Evolutionary conservation across 2,797 vertebrate species (phyloP).

Genomic region (Liparis tanakae): DNA sequence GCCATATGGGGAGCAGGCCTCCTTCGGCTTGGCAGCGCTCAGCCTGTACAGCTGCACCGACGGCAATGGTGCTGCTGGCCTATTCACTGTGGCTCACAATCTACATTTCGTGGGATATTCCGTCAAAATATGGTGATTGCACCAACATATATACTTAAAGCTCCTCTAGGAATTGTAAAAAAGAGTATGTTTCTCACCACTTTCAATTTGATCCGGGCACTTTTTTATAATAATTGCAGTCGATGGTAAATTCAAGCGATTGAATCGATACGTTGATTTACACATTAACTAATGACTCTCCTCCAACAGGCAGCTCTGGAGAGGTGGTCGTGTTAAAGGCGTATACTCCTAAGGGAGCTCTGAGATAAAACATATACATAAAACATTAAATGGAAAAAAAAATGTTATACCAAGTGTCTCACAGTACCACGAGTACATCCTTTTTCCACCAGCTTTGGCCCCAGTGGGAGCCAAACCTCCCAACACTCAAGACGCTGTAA

Average conservation of each 20-base stretch:
- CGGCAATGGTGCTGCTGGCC: slow-evolving; percentile 26
- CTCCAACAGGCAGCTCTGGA: not conserved
- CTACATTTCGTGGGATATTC: slow-evolving; percentile 1
- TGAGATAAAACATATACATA: slow-evolving; percentile 36
- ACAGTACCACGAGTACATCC: slow-evolving; percentile 11
- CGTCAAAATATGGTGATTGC: not conserved
- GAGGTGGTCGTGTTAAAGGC: not conserved
- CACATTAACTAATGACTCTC: not conserved
- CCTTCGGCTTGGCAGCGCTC: slow-evolving; percentile 51
- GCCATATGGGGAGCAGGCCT: slow-evolving; percentile 71
- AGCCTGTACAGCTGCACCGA: slow-evolving; percentile 46
- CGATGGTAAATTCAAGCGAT: not conserved
- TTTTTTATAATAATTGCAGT: not conserved
- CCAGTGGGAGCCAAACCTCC: slow-evolving; percentile 1
- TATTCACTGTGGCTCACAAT: slow-evolving; percentile 18
- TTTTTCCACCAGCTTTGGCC: slow-evolving; percentile 27
- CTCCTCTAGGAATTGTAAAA: not conserved
- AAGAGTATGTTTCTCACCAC: not conserved
- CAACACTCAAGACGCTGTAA: slow-evolving; percentile 14
- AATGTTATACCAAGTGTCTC: slow-evolving; percentile 20
- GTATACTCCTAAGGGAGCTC: not conserved
- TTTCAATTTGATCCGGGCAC: not conserved
- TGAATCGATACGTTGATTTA: slow-evolving; percentile 20
- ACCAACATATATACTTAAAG: not conserved
- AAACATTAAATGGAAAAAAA: slow-evolving; percentile 37